These are phyloP conservation scores for Pharmacophagus antenor DNA, from an alignment of 2,888 invertebrate genomes.

Conservation along the genomic window DNA sequence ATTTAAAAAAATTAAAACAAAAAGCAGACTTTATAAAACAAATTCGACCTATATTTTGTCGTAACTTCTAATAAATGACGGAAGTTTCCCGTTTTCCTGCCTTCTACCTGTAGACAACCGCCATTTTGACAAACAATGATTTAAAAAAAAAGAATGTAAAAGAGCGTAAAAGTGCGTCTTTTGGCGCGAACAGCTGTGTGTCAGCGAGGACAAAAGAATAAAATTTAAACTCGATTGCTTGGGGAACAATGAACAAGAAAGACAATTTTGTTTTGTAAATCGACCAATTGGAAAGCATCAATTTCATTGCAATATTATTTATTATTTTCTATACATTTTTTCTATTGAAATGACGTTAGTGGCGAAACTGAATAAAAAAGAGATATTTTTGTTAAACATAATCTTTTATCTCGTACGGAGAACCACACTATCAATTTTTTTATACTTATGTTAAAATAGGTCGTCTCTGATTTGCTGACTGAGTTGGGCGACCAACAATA, in stretches of 20 bases:
- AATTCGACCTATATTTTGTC: not conserved
- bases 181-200: not conserved
- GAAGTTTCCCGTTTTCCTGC: not conserved
- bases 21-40: too few relatives aligned
- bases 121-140: not conserved
- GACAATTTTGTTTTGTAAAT: slow-evolving; percentile 6
- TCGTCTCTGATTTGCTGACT: slow-evolving; percentile 6
- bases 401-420: not conserved
- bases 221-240: slow-evolving; percentile 13
- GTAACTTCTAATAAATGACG: not conserved
- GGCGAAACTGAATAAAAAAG: not conserved
- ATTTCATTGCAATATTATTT: not conserved
- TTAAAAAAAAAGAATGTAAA: not conserved
- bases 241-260: slow-evolving; percentile 1
- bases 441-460: not conserved
- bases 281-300: not conserved
- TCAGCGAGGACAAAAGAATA: slow-evolving; percentile 6
- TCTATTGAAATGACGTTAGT: not conserved
- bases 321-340: not conserved
- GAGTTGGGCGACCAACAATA: slow-evolving; percentile 39
- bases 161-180: too few relatives aligned
- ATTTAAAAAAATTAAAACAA: too few relatives aligned
- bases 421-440: not conserved
- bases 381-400: too few relatives aligned
- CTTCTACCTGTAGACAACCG: not conserved